Evolutionary conservation across 2,797 vertebrate genomes (phyloP), one percentile per base, ranked within the genome.

Genomic region (Ptychadena robeensis): DNA sequence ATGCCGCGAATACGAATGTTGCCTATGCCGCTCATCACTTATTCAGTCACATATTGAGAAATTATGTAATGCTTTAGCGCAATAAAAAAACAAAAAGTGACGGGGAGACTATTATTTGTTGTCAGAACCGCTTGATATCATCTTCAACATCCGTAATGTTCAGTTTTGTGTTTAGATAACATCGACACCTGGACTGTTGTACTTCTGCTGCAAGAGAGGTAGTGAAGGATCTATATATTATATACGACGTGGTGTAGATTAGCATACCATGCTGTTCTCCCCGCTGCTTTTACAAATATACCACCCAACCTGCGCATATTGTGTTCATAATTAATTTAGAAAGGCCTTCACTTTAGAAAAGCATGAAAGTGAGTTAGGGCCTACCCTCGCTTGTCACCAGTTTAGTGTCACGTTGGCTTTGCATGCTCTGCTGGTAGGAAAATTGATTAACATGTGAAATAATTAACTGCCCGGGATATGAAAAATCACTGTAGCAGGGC

Each of bases 391-490:
- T 78, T 35, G 44, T 68, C 65, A 69, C 67, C 25, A 69, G 67
- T 37, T 37, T 35, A 69, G 31, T 30, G 40, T 79, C 31, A 4
- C 75, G 25, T 22, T 57, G 44, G 40, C 48, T 79, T 77, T 79
- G 31, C 65, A 68, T 79, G 76, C 76, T 79, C 76, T 69, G 31
- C 48, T 28, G 76, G 40, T 68, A 79, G 64, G 67, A 57, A 69
- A 79, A 79, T 57, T 79, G 76, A 79, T 79, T 68, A 79, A 69
- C 40, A 12, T 27, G 31, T 79, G 65, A 69, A 79, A 64, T 79
- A 79, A 79, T 79, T 79, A 79, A 80, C 67, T 71, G 34, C 53
- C 34, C 32, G 30, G 67, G 69, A 70, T 80, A 80, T 71, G 78
- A 80, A 63, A 71, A 63, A 80, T 63, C 67, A 40, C 78, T 61